These are phyloP conservation scores for Stigmatopora nigra DNA, from an alignment of 2,113 vertebrate genomes.

Conservation along the genomic window DNA sequence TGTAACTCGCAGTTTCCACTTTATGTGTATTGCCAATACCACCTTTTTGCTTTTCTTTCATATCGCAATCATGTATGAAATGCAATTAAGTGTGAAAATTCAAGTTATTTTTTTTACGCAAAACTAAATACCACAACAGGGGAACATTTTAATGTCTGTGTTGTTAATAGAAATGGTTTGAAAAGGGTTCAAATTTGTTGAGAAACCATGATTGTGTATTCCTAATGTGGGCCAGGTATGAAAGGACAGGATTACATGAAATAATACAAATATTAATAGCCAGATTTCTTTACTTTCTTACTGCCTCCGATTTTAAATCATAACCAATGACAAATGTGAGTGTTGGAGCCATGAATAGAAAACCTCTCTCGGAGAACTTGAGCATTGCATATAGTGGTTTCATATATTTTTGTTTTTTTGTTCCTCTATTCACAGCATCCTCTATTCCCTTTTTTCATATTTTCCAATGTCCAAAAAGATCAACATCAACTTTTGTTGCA, in stretches of 20 bases:
- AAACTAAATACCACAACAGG: background rate
- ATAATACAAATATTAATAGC: background rate
- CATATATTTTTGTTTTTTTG: slow-evolving; percentile 6
- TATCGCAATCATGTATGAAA: background rate
- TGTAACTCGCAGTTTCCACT: slow-evolving; percentile 8
- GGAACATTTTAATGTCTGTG: background rate
- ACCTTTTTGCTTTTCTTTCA: background rate
- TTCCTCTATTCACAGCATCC: slow-evolving; percentile 9
- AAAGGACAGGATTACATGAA: background rate
- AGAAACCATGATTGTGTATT: background rate
- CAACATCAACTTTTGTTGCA: slow-evolving; percentile 1
- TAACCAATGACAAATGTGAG: background rate
- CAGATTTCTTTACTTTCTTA: background rate
- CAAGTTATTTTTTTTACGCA: background rate
- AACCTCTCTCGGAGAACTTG: background rate
- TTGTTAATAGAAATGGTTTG: background rate
- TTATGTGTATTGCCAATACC: background rate
- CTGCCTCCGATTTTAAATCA: background rate
- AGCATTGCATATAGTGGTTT: background rate
- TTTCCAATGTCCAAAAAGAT: slow-evolving; percentile 12
- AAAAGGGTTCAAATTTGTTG: background rate
- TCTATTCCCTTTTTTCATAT: slow-evolving; percentile 13
- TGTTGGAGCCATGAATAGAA: background rate
- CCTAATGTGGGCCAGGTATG: background rate
- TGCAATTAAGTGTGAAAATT: background rate